Percentiles rank a stretch among this genome's conserved stretches.
phyloP scores from a whole-genome alignment of 2,888 invertebrate genomes.

The Ferrisia virgata region DNA sequence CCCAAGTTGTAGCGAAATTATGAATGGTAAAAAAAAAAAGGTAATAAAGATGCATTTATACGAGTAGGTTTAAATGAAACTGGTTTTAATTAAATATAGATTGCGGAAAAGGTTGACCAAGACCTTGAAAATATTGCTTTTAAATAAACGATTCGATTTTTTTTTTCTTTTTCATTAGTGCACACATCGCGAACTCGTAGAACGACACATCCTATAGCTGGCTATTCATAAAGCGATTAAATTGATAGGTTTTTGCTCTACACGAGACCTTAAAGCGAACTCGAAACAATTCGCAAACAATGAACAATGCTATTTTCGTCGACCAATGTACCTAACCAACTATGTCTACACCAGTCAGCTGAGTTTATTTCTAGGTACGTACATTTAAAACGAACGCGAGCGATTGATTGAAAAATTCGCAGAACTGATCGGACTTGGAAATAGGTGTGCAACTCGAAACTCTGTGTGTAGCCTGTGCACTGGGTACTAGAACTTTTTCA shows the following conservation, averaged over 20 bases:
- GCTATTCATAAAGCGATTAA: neutral
- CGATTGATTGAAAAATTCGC: neutral
- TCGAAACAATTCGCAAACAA: neutral
- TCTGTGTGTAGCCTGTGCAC: too few species aligned
- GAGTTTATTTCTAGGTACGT: neutral
- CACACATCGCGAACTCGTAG: neutral
- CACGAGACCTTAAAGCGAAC: neutral
- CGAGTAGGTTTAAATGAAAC: neutral
- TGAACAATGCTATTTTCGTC: neutral
- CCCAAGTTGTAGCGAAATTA: neutral
- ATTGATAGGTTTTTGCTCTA: neutral
- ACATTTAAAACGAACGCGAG: neutral
- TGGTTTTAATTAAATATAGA: neutral
- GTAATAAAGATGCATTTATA: too few species aligned
- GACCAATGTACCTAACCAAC: neutral
- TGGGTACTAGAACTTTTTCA: neutral
- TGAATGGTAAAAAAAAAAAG: neutral
- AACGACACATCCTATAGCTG: neutral
- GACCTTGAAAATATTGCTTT: conserved; percentile 5
- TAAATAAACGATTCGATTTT: neutral
- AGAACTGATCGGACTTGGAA: neutral
- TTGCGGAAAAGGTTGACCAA: neutral
- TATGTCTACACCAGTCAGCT: neutral
- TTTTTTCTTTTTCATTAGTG: neutral
- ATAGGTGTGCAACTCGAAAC: neutral